Evolutionary conservation across 2,797 vertebrate genomes (phyloP).

Genomic region (Pipistrellus pygmaeus): DNA sequence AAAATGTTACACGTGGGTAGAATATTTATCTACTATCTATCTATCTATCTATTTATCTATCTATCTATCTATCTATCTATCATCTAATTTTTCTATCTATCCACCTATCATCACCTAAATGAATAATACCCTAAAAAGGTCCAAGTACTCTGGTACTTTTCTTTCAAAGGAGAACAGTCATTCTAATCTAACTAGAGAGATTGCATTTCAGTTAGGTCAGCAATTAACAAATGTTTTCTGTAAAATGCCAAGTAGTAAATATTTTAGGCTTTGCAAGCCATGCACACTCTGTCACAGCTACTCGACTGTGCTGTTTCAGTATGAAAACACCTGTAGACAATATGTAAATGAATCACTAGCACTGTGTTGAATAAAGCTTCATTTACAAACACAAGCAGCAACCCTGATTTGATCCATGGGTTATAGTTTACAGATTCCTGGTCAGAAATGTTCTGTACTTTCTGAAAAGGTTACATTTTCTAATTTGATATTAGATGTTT

Average conservation of each 20-base stretch:
- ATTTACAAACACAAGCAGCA: background rate
- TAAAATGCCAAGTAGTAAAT: background rate
- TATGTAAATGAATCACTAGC: background rate
- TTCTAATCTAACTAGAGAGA: background rate
- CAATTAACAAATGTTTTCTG: background rate
- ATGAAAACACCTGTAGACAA: background rate
- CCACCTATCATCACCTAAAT: background rate
- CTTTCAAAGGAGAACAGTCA: background rate
- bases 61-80: background rate
- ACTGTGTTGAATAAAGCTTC: slow-evolving; percentile 21
- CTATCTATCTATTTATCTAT: background rate
- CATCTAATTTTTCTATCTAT: background rate
- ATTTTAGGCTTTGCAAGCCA: background rate
- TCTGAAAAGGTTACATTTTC: slow-evolving; percentile 20
- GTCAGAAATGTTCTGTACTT: slow-evolving; percentile 24
- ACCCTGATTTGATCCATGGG: background rate
- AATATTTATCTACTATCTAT: background rate
- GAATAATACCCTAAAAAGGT: background rate
- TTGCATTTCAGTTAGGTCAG: background rate
- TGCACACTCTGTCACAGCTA: background rate
- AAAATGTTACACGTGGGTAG: background rate
- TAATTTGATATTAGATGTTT: slow-evolving; percentile 25
- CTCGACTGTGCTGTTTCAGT: background rate
- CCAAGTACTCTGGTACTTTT: background rate
- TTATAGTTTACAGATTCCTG: background rate